Evolutionary conservation across 2,797 vertebrate genomes (phyloP), one percentile per base, ranked within the genome.

Genomic region (Bradypodion ventrale): DNA sequence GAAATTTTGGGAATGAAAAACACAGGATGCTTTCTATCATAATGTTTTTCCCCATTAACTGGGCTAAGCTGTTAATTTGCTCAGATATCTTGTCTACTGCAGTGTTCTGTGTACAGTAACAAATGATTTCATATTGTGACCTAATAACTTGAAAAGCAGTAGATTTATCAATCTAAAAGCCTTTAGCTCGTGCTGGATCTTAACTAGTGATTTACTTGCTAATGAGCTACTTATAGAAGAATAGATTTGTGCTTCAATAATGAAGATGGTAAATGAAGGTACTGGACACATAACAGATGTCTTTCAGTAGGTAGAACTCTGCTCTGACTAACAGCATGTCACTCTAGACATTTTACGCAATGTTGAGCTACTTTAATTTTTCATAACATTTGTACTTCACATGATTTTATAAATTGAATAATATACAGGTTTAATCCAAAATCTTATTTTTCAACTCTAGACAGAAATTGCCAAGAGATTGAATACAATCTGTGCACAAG

Each of bases 401-500:
- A n/a, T 82, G 62, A 68, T 76, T 19, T 19, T 91, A 0, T 80
- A 59, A 10, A 23, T 16, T 69, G 49, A 42, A 3, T 92, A 65
- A 69, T 85, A 29, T 46, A 56, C 70, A 37, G 56, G 35, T 37
- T 93, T 92, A 92, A 94, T 90, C 32, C 73, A 83, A 89, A 74
- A 91, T 44, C 77, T 82, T 83, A 76, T 78, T 91, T 89, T 90
- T 92, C 65, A 90, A 95, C 91, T 91, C 87, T 95, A 99, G 98
- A 99, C 98, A 86, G 98, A 99, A 97, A 99, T 99, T 86, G 98
- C 98, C 92, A 99, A 99, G 96, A 98, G 98, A 96, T 96, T 99
- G 95, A 99, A 99, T 95, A 98, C 98, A 91, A 99, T 99, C 96
- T 98, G 98, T 96, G 98, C 98, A 92, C 98, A 99, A 97, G 98